A percentile compares a stretch with the other conserved stretches of the same genome.
These are phyloP conservation scores for Selenia dentaria DNA, from an alignment of 2,888 invertebrate species.

Conservation along the genomic window DNA sequence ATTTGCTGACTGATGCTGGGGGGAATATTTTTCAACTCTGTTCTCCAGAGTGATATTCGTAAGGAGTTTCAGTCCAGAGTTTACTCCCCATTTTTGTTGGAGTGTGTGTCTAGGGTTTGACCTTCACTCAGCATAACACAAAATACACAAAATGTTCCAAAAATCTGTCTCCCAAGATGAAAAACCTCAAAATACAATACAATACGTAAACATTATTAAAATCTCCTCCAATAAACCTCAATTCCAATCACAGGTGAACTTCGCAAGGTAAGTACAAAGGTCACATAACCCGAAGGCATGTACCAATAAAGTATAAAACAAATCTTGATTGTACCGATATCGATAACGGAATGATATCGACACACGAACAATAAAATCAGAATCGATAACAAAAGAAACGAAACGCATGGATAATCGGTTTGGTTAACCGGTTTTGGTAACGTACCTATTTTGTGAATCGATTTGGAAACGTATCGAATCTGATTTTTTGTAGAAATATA, in stretches of 20 bases:
- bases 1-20: too few relatives aligned
- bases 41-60: too few relatives aligned
- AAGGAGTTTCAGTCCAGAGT: too few relatives aligned
- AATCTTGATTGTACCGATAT: slow-evolving; percentile 20
- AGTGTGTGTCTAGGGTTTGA: too few relatives aligned
- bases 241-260: slow-evolving; percentile 17
- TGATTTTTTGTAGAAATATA: background rate
- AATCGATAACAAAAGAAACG: slow-evolving; percentile 44
- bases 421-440: slow-evolving; percentile 15
- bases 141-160: too few relatives aligned
- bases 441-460: slow-evolving; percentile 4
- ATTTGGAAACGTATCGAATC: slow-evolving; percentile 1
- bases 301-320: slow-evolving; percentile 35
- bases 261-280: slow-evolving; percentile 15
- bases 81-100: too few relatives aligned
- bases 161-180: too few relatives aligned
- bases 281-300: slow-evolving; percentile 26
- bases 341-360: slow-evolving; percentile 37
- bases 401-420: slow-evolving; percentile 31
- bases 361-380: slow-evolving; percentile 40
- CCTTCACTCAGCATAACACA: too few relatives aligned
- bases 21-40: too few relatives aligned
- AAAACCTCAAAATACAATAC: too few relatives aligned
- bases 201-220: background rate
- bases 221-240: slow-evolving; percentile 9